A percentile compares a stretch with the other conserved stretches of the same genome.
These are phyloP conservation scores for Campoletis raptor DNA, from an alignment of 2,888 invertebrate genomes.

Conservation along the genomic window DNA sequence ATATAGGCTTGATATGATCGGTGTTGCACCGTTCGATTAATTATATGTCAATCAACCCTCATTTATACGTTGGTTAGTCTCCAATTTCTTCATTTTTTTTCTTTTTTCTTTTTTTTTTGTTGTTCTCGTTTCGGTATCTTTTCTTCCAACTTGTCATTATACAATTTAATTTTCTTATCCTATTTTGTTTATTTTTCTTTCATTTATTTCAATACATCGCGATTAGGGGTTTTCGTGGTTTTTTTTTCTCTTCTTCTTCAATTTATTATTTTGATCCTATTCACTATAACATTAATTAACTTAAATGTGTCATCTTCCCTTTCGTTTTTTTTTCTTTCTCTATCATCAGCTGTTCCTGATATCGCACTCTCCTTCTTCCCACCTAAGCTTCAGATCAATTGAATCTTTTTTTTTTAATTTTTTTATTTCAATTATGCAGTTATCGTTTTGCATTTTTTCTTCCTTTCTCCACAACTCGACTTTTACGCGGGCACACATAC, in stretches of 20 bases:
- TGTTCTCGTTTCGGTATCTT: not conserved
- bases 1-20: conserved; percentile 85
- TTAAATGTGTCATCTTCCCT: not conserved
- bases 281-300: conserved; percentile 49
- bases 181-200: conserved; percentile 31
- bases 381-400: conserved; percentile 9
- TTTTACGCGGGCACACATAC: conserved; percentile 24
- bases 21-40: conserved; percentile 78
- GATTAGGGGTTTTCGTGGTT: conserved; percentile 30
- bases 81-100: conserved; percentile 49
- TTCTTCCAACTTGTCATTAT: conserved; percentile 39
- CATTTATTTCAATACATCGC: conserved; percentile 50
- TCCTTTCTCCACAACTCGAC: conserved; percentile 21
- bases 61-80: conserved; percentile 41
- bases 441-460: conserved; percentile 3
- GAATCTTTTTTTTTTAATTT: not conserved
- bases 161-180: conserved; percentile 51
- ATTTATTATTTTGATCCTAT: conserved; percentile 40
- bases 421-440: conserved; percentile 16
- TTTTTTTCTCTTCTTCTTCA: conserved; percentile 35
- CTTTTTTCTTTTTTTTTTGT: too few relatives aligned
- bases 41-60: conserved; percentile 66
- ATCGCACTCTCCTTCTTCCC: conserved; percentile 39
- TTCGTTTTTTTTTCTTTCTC: not conserved
- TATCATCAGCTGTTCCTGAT: not conserved